Conservation (phyloP, 2,113 vertebrate genomes). For the Tragelaphus scriptus region DNA sequence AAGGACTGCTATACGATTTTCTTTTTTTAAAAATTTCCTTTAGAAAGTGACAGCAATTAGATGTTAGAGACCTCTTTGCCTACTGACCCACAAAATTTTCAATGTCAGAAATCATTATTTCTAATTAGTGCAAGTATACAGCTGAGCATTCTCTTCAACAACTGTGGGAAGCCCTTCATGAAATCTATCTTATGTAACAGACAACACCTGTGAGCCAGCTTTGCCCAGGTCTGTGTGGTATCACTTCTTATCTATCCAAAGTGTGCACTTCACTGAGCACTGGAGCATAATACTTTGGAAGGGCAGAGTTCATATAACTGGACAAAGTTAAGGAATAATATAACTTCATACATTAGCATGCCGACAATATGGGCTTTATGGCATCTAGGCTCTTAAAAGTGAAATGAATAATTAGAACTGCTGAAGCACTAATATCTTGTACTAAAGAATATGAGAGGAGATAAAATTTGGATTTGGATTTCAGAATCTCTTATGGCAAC, state of each 20-base stretch:
- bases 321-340: not conserved
- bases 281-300: not conserved
- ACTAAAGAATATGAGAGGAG: not conserved
- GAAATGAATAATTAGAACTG: not conserved
- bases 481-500: not conserved
- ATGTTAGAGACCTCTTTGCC: not conserved
- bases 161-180: not conserved
- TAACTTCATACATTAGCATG: not conserved
- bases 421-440: not conserved
- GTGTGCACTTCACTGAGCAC: not conserved
- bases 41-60: conserved; percentile 21
- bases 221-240: not conserved
- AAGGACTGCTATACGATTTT: not conserved
- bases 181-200: not conserved
- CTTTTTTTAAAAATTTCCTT: not conserved
- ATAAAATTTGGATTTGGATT: not conserved
- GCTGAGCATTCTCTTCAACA: not conserved
- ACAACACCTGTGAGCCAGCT: not conserved
- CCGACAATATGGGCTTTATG: not conserved
- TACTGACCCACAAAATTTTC: conserved; percentile 13
- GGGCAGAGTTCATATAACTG: not conserved
- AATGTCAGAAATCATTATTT: conserved; percentile 42
- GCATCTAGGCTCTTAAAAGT: not conserved
- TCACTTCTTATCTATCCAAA: not conserved
- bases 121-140: not conserved